Base-by-base conservation (phyloP, 2,797 vertebrate genomes). In the Champsocephalus esox region DNA sequence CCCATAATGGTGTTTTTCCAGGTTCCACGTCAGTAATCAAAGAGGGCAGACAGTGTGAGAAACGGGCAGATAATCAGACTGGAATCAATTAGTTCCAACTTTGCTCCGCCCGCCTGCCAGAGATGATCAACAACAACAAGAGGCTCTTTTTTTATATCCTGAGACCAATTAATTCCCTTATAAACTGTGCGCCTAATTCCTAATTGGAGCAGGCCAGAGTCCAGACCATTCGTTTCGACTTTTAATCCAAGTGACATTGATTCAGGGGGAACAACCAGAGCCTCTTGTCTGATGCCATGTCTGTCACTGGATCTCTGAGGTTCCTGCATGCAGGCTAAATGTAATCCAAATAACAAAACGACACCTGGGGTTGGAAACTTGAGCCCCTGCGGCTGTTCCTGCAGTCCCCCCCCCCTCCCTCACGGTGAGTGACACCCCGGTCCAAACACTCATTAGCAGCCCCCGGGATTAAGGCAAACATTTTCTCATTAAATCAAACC, bases 11-110 rank as follows among this genome's bases (percentile, higher is more conserved):
- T 41, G 48, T 52, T 70, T 78, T 62, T 60, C 79, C 78, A 79
- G 80, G 66, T 66, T 82, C 58, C 73, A 66, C 65, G 73, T 79
- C 70, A 70, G 67, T 69, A 54, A 86, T 89, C 88, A 91, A 66
- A 21, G 45, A 38, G 82, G 83, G 74, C 82, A 61, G 79, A 84
- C 75, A 84, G 81, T 89, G 91, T 89, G 88, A 90, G 91, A 89
- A 91, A 91, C 92, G 81, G 89, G 88, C 90, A 92, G 85, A 93
- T 93, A 93, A 93, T 94, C 93, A 94, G 91, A 88, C 92, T 90
- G 89, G 89, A 92, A 94, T 95, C 92, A 95, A 93, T 95, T 93
- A 93, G 89, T 91, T 85, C 34, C 75, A 88, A 90, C 93, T 94
- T 93, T 93, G 93, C 94, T 94, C 90, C 89, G 73, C 82, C 89